phyloP scores from a whole-genome alignment of 2,113 vertebrate genomes.

The Candoia aspera region DNA sequence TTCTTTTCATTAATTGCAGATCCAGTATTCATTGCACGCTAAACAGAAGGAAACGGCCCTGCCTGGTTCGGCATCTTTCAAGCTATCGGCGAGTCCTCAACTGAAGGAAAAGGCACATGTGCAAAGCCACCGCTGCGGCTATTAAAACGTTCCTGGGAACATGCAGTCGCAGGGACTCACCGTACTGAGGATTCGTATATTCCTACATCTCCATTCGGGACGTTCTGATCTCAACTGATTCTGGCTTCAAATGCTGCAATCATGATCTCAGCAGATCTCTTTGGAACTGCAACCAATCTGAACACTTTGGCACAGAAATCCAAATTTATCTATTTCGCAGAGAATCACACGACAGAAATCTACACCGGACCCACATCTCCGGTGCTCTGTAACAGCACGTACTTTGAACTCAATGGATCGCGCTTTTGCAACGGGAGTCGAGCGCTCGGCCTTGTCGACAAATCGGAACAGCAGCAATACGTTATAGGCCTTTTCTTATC shows the following conservation, averaged over 20 bases:
- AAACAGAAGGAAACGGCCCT: slow-evolving; percentile 54
- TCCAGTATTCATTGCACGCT: slow-evolving; percentile 31
- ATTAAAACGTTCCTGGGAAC: slow-evolving; percentile 53
- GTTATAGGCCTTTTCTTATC: slow-evolving; percentile 90
- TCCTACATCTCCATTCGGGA: slow-evolving; percentile 2
- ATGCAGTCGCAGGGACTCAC: slow-evolving; percentile 19
- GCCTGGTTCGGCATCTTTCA: slow-evolving; percentile 42
- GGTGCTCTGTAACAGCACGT: slow-evolving; percentile 75
- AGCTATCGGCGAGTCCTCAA: slow-evolving; percentile 21
- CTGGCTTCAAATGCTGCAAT: neutral
- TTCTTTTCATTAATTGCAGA: slow-evolving; percentile 65
- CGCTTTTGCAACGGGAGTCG: slow-evolving; percentile 69
- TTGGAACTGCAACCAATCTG: slow-evolving; percentile 14
- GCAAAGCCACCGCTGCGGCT: slow-evolving; percentile 39
- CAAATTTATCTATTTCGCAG: neutral
- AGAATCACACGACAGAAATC: slow-evolving; percentile 75
- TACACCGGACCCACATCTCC: slow-evolving; percentile 67
- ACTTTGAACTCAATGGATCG: slow-evolving; percentile 72
- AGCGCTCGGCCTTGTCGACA: slow-evolving; percentile 61
- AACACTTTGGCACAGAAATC: neutral
- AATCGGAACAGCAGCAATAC: slow-evolving; percentile 80
- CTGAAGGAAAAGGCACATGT: slow-evolving; percentile 38
- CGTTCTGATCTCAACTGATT: neutral
- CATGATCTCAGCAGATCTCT: slow-evolving; percentile 19
- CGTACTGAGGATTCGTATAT: slow-evolving; percentile 21